Percentiles rank a stretch among this genome's conserved stretches.
Evolutionary conservation across 2,113 vertebrate species (phyloP).

Genomic region (Engystomops pustulosus): DNA sequence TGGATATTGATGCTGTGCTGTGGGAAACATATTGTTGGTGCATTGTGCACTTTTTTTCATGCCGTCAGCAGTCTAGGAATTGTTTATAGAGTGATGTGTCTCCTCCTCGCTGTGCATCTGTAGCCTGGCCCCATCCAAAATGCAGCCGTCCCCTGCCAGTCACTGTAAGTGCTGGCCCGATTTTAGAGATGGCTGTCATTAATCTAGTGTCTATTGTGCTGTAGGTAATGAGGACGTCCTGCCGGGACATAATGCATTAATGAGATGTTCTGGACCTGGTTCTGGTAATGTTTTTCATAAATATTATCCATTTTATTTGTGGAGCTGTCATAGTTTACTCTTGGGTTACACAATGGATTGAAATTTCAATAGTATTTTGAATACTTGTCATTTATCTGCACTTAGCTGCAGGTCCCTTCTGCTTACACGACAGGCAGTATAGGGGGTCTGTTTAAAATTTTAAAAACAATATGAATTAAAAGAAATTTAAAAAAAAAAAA

Average conservation of each 20-base stretch:
- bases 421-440: too few relatives aligned
- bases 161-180: conserved; percentile 2
- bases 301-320: not conserved
- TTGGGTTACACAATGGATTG: too few relatives aligned
- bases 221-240: not conserved
- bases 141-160: not conserved
- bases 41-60: conserved; percentile 33
- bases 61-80: conserved; percentile 37
- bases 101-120: not conserved
- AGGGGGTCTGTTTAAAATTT: too few relatives aligned
- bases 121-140: conserved; percentile 29
- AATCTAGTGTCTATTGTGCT: not conserved
- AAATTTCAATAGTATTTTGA: too few relatives aligned
- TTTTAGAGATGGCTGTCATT: not conserved
- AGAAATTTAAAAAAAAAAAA: too few relatives aligned
- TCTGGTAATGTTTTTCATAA: not conserved
- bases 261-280: not conserved
- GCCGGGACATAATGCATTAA: not conserved
- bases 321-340: too few relatives aligned
- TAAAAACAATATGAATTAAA: too few relatives aligned
- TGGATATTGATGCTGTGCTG: conserved; percentile 41
- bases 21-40: conserved; percentile 54
- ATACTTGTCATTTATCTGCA: too few relatives aligned
- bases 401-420: too few relatives aligned
- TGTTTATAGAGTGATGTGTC: conserved; percentile 51